Evolutionary conservation across 1,140 invertebrate species (phyloP), one percentile per base, ranked within the genome.

Genomic region (Zaprionus gabonicus): DNA sequence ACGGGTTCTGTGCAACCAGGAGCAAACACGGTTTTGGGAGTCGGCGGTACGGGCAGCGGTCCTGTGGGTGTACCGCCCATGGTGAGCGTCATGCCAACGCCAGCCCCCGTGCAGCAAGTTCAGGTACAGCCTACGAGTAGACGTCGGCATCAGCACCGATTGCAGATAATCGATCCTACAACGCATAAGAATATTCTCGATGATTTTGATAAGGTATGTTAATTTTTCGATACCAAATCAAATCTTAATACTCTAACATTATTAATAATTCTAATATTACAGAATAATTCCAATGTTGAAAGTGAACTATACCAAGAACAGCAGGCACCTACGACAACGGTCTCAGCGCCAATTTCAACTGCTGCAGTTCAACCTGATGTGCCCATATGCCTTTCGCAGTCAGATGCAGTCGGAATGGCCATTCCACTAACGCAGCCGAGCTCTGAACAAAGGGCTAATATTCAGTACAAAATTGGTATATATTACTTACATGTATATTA

Each of bases 111-210:
- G 2, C 83, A 84, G 51, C 51, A 84, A 17, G 75, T 76, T 2
- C 78, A 74, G 27, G 67, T 72, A 34, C 78, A 68, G 41, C 73
- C 80, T 13, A 31, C 86, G 7, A 77, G 51, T 55, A 74, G 82
- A 23, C 85, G 91, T 9, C 75, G 80, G 9, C 88, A 84, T 74
- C 72, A 83, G 41, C 85, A 92, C 59, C 85, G 90, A 4, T 63
- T 92, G 38, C 79, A 82, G 28, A 92, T 92, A 12, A 92, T 92
- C 15, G 79, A 92, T 78, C 91, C 91, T 6, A 23, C 67, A 27
- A 92, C 91, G 17, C 79, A 84, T 17, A 92, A 91, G 46, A 91
- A 92, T 79, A 92, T 92, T 28, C 82, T 92, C 6, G 91, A 92
- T 44, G 91, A 92, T 65, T 60, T 87, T 6, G 88, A 82, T 57